A percentile compares a stretch with the other conserved stretches of the same genome.
Evolutionary conservation across 2,113 vertebrate genomes (phyloP).

Genomic region (Recurvirostra avosetta): DNA sequence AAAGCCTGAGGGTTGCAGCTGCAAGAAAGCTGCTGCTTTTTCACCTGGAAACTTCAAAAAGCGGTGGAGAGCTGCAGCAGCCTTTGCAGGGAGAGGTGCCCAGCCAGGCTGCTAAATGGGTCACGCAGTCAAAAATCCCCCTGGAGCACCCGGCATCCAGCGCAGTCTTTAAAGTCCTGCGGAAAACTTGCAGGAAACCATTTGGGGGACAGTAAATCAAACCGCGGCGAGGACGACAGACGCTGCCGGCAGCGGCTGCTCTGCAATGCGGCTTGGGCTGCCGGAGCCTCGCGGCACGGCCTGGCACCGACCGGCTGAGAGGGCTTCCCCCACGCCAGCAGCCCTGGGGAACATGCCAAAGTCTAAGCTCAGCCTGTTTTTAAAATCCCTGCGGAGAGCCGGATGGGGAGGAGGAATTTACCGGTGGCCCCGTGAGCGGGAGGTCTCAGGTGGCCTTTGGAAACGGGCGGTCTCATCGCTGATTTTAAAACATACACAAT

Average conservation of each 20-base stretch:
- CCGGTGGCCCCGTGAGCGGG: background rate
- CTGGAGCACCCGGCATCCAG: background rate
- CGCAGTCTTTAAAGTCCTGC: background rate
- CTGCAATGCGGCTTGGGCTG: slow-evolving; percentile 6
- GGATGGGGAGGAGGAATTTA: background rate
- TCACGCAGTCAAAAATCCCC: background rate
- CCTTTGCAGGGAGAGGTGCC: background rate
- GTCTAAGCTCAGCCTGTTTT: background rate
- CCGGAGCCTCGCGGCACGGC: accelerated
- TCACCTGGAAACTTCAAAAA: background rate
- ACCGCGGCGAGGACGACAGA: accelerated
- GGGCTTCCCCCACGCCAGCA: background rate
- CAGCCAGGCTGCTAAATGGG: slow-evolving; percentile 21
- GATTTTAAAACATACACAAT: background rate
- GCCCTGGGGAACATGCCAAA: background rate
- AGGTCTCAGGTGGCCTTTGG: background rate
- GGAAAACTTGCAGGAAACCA: background rate
- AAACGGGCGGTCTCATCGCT: background rate
- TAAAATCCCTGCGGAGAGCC: background rate
- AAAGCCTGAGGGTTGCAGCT: background rate
- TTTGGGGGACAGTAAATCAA: slow-evolving; percentile 24
- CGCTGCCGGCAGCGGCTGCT: background rate
- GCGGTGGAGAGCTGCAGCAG: background rate
- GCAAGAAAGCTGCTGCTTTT: background rate
- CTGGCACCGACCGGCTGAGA: accelerated